Conservation (phyloP, 2,797 vertebrate genomes). For the Pantherophis alleghaniensis region DNA sequence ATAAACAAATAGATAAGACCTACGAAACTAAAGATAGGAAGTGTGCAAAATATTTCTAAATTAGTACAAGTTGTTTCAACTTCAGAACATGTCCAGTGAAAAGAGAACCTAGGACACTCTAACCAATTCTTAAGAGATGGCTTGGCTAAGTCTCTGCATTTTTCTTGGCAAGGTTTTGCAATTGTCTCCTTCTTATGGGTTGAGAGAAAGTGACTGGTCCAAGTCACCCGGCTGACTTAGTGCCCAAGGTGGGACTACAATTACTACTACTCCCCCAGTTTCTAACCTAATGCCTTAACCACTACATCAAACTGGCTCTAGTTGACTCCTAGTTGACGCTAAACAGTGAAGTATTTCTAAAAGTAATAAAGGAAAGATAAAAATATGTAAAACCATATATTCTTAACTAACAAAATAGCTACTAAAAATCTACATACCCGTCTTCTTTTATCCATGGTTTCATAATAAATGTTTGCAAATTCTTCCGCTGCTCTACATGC, state of each 20-base stretch:
- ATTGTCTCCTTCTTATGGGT: not conserved
- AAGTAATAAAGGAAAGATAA: not conserved
- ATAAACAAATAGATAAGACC: not conserved
- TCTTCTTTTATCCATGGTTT: constrained; percentile 96
- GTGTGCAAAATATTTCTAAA: not conserved
- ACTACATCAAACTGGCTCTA: not conserved
- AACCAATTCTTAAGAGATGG: not conserved
- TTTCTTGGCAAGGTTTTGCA: not conserved
- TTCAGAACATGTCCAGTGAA: not conserved
- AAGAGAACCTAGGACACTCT: not conserved
- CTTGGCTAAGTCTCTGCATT: not conserved
- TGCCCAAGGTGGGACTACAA: not conserved
- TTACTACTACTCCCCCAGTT: not conserved
- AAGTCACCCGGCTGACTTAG: not conserved
- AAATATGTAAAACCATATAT: not conserved
- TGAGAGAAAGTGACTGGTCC: not conserved
- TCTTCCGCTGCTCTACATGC: constrained; percentile 95
- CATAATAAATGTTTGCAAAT: constrained; percentile 96
- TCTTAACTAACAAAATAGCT: not conserved
- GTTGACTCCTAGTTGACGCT: not conserved
- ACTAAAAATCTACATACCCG: constrained; percentile 73
- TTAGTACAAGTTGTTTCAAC: not conserved
- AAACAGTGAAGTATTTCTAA: not conserved
- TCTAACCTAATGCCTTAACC: not conserved
- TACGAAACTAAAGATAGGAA: not conserved